Percentiles rank a stretch among this genome's conserved stretches.
Evolutionary conservation across 2,888 invertebrate genomes (phyloP).

Genomic region (Polydesmus complanatus): DNA sequence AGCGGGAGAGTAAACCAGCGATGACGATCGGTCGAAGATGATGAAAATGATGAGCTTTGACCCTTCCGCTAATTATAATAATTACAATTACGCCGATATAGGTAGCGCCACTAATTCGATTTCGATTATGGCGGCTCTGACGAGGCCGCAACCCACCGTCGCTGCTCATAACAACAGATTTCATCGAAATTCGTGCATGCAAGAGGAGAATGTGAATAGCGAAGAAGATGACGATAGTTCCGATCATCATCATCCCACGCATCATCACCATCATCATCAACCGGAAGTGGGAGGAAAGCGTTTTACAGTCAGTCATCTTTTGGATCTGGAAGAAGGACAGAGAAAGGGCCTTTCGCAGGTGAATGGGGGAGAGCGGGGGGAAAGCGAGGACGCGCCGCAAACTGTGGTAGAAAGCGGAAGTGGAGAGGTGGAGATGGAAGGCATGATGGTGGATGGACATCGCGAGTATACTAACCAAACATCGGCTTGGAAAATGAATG

Average conservation of each 20-base stretch:
- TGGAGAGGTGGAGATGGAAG: neutral
- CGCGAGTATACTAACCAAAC: neutral
- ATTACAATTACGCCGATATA: neutral
- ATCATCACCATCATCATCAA: neutral
- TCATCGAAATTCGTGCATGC: neutral
- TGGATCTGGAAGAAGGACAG: neutral
- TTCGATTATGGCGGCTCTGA: neutral
- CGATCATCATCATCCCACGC: neutral
- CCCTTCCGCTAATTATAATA: neutral
- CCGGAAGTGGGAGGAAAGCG: neutral
- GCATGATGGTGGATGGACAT: neutral
- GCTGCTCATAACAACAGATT: too few relatives aligned
- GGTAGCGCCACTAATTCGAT: neutral
- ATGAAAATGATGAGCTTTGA: neutral
- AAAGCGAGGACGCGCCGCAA: too few relatives aligned
- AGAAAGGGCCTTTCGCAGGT: too few relatives aligned
- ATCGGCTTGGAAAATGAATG: neutral
- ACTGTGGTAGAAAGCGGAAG: too few relatives aligned
- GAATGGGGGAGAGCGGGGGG: too few relatives aligned
- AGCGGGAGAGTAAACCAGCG: too few relatives aligned
- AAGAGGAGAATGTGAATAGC: neutral
- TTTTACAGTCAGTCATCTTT: neutral
- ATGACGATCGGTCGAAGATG: neutral
- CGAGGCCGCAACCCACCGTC: neutral
- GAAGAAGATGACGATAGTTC: neutral